These are phyloP conservation scores for Machimus rusticus DNA, from an alignment of 2,888 invertebrate species.

Conservation along the genomic window DNA sequence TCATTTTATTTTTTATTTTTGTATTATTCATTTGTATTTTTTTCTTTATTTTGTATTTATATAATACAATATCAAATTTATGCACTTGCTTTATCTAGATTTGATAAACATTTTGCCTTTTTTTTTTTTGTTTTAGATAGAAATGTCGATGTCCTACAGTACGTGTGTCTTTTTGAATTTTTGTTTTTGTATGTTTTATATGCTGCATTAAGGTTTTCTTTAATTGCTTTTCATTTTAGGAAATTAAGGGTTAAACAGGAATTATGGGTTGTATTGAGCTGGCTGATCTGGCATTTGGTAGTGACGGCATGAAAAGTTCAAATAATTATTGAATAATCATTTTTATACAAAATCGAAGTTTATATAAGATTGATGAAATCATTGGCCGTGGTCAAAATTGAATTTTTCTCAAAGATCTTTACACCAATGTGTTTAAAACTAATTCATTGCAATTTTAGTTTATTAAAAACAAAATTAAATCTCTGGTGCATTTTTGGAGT, in stretches of 20 bases:
- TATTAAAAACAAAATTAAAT: too few relatives aligned
- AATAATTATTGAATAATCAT: too few relatives aligned
- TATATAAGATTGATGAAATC: too few relatives aligned
- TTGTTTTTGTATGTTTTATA: not conserved
- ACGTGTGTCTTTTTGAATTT: constrained; percentile 21
- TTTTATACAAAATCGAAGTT: too few relatives aligned
- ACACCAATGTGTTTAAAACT: too few relatives aligned
- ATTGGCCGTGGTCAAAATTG: too few relatives aligned
- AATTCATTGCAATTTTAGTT: too few relatives aligned
- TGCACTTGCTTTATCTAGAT: constrained; percentile 39
- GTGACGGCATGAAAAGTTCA: not conserved
- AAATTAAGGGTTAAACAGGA: not conserved
- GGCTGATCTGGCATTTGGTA: not conserved
- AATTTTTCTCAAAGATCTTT: too few relatives aligned
- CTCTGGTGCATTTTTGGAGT: too few relatives aligned
- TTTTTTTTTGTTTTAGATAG: constrained; percentile 42
- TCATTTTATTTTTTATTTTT: not conserved
- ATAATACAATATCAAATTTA: constrained; percentile 30
- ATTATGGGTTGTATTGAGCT: not conserved
- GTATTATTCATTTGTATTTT: constrained; percentile 24
- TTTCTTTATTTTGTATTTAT: constrained; percentile 6
- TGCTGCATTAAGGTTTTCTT: not conserved
- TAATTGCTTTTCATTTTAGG: not conserved
- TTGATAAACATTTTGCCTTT: constrained; percentile 45
- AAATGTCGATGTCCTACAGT: constrained; percentile 45